Evolutionary conservation across 2,113 vertebrate genomes (phyloP), one percentile per base, ranked within the genome.

Genomic region (Alligator mississippiensis): DNA sequence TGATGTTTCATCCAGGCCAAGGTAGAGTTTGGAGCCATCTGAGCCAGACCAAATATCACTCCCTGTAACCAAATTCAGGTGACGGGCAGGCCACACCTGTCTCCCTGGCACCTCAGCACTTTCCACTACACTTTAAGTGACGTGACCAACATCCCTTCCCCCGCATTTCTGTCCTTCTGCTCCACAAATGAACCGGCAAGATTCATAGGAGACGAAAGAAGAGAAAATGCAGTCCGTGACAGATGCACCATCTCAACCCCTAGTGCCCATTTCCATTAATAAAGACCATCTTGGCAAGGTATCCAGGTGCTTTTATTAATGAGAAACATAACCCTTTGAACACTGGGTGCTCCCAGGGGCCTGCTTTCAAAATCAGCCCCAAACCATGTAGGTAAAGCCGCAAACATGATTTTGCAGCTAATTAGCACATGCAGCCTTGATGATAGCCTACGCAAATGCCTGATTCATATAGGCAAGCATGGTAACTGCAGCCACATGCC

Each of bases 391-490:
- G 19, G 83, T 81, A 84, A 87, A 91, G 55, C 4, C 62, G 63
- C 0, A 22, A 34, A n/a, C 76, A 91, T 34, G 77, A 34, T 62
- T 78, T 76, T 59, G 16, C 70, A 87, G 59, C 55, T 89, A 61
- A 93, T 74, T 93, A 91, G 88, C 28, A 80, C 82, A 12, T 91
- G 85, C 70, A 70, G 57, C 63, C 93, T 92, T 47, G 17, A 60
- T 17, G 11, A 66, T 9, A 68, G 80, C 30, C 66, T 59, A 3
- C 55, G 34, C 25, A 55, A 78, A 63, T 9, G 38, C 16, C 47
- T 22, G n/a, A n/a, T 57, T 27, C 27, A 5, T 75, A 64, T 22
- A 27, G 2, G 4, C 54, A 87, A 58, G 63, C 0, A 4, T 76
- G 66, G 74, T 82, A 47, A 38, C 22, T 79, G 66, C 58, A 57